Evolutionary conservation across 2,888 invertebrate genomes (phyloP).

Genomic region (Oithona nana): DNA sequence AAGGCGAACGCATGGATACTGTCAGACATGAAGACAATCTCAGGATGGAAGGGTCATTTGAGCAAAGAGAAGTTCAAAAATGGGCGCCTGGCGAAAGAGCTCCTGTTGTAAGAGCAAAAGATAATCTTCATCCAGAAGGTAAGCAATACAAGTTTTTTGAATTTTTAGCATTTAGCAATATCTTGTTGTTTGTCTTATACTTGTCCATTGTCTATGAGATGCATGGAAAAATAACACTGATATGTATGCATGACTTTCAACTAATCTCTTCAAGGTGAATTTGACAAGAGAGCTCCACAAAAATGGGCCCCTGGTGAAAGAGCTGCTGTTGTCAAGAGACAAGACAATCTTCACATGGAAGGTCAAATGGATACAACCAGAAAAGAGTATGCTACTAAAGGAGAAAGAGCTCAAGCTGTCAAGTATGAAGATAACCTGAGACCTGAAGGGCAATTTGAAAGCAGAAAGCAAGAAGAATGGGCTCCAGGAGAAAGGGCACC

Average conservation of each 20-base stretch:
- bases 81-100: slow-evolving; percentile 19
- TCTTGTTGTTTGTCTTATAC: no score
- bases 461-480: not conserved
- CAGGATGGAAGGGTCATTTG: slow-evolving; percentile 20
- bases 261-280: slow-evolving; percentile 5
- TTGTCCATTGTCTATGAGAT: no score
- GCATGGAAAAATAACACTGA: no score
- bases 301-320: slow-evolving; percentile 19
- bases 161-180: no score
- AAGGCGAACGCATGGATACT: slow-evolving; percentile 18
- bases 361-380: slow-evolving; percentile 13
- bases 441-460: slow-evolving; percentile 20
- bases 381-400: not conserved
- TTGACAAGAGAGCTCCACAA: not conserved
- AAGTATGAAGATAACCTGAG: slow-evolving; percentile 20
- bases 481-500: slow-evolving; percentile 20
- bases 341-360: slow-evolving; percentile 25
- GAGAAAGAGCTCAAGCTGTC: slow-evolving; percentile 18
- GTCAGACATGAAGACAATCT: slow-evolving; percentile 19
- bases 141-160: no score
- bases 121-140: slow-evolving; percentile 28
- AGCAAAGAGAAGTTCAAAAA: not conserved
- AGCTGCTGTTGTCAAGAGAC: slow-evolving; percentile 18
- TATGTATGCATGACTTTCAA: no score
- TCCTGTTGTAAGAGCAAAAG: slow-evolving; percentile 28